Base-by-base conservation (phyloP, 2,888 invertebrate species). In the Panzeria rudis region DNA sequence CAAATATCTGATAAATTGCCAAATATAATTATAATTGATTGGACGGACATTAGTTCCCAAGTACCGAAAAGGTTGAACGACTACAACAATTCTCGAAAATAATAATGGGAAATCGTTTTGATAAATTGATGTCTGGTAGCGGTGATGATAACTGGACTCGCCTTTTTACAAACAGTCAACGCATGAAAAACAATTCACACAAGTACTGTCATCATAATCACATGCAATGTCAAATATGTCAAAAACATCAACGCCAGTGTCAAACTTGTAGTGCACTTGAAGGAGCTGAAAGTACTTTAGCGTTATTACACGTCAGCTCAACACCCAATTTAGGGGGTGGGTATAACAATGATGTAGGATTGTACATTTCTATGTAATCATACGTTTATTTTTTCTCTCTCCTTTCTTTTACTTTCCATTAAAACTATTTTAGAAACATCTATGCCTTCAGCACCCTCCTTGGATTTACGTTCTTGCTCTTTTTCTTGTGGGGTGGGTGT, bases 381-480 rank as follows among this genome's bases (percentile, higher is more conserved):
- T 72, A 9, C 41, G 3, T 61, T 68, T 77, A 3, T 52, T 44
- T 32, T 69, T 38, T 80, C 54, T 78, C 59, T 66, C 81, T 84
- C 84, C 83, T 66, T 47, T 75, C 64, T 84, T 87, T 79, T 68
- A 56, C 6, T 61, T 47, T 13, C 23, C 84, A 83, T 69, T 72
- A 20, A 50, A 32, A 56, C 35, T 59, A 69, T 47, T 87, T 86
- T 72, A 87, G 86, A 85, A 87, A 83, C 83, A 84, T 84, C 85
- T 78, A 87, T 87, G 75, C 87, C 87, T 81, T 86, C 83, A 73
- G 87, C 87, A 73, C 86, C 86, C 79, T 87, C 87, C 81, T 85
- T 91, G 91, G 92, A 92, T 87, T 89, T 89, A 86, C 90, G 92
- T 86, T 91, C 91, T 85, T 91, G 91, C 78, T 92, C 91, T 76